These are phyloP conservation scores for Dendrolimus punctatus DNA, from an alignment of 1,140 invertebrate genomes.

Conservation along the genomic window DNA sequence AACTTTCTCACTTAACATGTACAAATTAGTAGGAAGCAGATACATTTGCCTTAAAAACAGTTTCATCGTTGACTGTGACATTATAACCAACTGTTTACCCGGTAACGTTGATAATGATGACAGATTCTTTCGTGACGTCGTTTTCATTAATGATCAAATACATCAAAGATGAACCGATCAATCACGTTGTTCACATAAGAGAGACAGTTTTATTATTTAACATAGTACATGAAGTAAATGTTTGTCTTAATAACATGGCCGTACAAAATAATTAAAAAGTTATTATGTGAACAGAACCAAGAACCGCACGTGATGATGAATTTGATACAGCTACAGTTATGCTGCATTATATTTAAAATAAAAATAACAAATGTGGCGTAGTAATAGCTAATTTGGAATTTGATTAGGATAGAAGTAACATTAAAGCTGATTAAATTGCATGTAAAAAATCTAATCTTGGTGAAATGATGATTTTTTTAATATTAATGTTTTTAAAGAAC, in stretches of 20 bases:
- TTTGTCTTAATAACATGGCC: slow-evolving; percentile 12
- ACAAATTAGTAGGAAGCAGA: no score
- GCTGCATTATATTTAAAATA: no score
- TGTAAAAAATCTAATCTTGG: no score
- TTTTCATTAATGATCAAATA: slow-evolving; percentile 5
- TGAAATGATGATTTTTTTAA: no score
- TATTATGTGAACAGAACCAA: slow-evolving; percentile 14
- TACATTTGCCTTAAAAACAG: no score
- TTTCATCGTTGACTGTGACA: no score
- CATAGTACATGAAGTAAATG: slow-evolving; percentile 21
- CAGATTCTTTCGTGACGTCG: background rate
- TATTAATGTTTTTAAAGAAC: no score
- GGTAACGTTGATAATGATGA: slow-evolving; percentile 1
- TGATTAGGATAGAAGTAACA: no score
- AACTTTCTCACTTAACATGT: no score
- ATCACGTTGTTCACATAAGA: slow-evolving; percentile 43
- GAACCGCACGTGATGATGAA: slow-evolving; percentile 8
- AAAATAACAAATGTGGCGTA: slow-evolving; percentile 1
- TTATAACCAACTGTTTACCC: no score
- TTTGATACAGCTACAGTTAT: no score
- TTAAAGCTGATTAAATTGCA: no score
- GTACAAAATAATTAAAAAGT: slow-evolving; percentile 8
- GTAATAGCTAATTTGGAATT: background rate
- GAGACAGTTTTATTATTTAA: slow-evolving; percentile 59
- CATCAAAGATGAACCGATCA: slow-evolving; percentile 27